Conservation (phyloP, 2,888 invertebrate genomes). For the Corbicula japonica region DNA sequence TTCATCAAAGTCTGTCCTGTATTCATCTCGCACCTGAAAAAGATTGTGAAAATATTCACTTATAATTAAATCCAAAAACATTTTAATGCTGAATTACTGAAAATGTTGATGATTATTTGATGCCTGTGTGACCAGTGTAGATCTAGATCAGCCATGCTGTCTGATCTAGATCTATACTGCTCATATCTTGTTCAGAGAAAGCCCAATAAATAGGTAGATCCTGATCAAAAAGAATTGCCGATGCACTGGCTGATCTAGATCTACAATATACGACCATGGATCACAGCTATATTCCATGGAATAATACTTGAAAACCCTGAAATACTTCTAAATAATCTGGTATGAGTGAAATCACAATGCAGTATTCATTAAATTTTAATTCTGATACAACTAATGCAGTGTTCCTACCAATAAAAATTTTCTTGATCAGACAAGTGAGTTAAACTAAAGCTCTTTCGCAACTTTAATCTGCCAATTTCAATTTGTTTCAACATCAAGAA, state of each 20-base stretch:
- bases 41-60: background rate
- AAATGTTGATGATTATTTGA: background rate
- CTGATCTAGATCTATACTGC: background rate
- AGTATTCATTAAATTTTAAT: no score
- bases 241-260: background rate
- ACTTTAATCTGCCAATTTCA: no score
- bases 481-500: no score
- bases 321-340: no score
- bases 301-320: no score
- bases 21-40: constrained; percentile 97
- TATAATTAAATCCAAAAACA: background rate
- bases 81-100: background rate
- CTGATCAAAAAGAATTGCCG: background rate
- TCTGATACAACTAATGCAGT: no score
- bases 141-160: background rate
- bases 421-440: background rate
- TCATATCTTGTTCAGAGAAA: background rate
- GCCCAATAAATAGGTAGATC: background rate
- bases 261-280: background rate
- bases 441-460: no score
- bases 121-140: no score
- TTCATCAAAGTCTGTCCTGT: constrained; percentile 98
- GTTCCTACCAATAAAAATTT: no score
- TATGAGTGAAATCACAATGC: no score
- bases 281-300: background rate